Base-by-base conservation (phyloP, 2,888 invertebrate genomes). In the Gasteruption jaculator region DNA sequence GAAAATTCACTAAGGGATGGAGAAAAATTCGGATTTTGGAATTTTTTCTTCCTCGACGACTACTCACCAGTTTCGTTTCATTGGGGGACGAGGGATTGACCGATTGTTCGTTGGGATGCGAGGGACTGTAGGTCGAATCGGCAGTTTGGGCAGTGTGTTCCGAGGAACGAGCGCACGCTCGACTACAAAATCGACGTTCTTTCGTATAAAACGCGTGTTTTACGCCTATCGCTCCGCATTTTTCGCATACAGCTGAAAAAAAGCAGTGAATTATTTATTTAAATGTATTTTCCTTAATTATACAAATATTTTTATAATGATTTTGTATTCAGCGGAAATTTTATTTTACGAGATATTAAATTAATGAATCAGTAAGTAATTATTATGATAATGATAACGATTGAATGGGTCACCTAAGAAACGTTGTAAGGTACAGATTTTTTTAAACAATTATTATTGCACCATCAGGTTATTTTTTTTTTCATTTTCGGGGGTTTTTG, bases 171-270 rank as follows among this genome's bases (percentile, higher is more conserved):
- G 87, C 86, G 71, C 89, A 89, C 14, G 84, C 80, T 73, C 87
- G 79, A 63, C 87, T 88, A 68, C 89, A 90, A 71, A 85, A 89
- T 49, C 85, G 76, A 45, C 89, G 78, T 50, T 87, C 85, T 68
- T 85, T 83, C 10, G 88, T 88, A 63, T 89, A 89, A 72, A 90
- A 90, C 10, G 88, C 86, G 67, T 89, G 88, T 61, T 87, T 87
- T 19, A 89, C 87, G 34, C 89, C 90, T 51, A 88, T 85, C 12
- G 86, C 83, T 33, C 89, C 89, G 70, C 90, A 90, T 68, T 85
- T 83, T 69, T 87, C 85, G 72, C 89, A 90, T 31, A 87, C 85
- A 58, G 86, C 89, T 88, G 63, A 18, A 52, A 48, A 52, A 27
- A 36, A 34, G 30, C 38, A 42, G 32, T 51, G 50, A 30, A 19